Evolutionary conservation across 2,888 invertebrate genomes (phyloP).

Genomic region (Polydrusus cervinus): DNA sequence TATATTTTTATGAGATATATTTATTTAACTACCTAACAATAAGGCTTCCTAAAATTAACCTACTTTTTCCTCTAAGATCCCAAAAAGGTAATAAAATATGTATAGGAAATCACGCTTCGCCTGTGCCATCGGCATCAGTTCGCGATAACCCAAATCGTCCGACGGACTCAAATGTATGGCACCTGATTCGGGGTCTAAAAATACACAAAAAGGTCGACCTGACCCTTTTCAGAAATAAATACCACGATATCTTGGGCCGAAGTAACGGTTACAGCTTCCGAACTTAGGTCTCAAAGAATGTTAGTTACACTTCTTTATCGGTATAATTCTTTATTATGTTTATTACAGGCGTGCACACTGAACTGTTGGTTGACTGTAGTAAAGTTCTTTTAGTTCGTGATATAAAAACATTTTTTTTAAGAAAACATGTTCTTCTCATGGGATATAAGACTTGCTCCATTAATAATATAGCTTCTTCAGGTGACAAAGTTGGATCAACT

Average conservation of each 20-base stretch:
- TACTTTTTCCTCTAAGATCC: neutral
- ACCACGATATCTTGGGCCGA: constrained; percentile 2
- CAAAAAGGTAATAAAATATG: constrained; percentile 18
- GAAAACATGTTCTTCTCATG: too few species aligned
- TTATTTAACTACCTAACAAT: neutral
- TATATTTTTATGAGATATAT: too few species aligned
- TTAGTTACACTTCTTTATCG: neutral
- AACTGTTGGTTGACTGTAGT: too few species aligned
- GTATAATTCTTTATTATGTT: neutral
- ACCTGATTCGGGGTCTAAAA: constrained; percentile 27
- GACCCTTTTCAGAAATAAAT: constrained; percentile 22
- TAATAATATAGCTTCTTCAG: too few species aligned
- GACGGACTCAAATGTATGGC: constrained; percentile 2
- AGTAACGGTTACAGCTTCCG: neutral
- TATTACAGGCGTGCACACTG: neutral
- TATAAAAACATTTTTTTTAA: too few species aligned
- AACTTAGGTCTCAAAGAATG: neutral
- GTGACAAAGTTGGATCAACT: too few species aligned
- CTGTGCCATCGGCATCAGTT: constrained; percentile 15
- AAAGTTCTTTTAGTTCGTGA: too few species aligned
- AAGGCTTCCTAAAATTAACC: neutral
- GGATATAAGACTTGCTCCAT: too few species aligned
- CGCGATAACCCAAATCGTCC: constrained; percentile 22
- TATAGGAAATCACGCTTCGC: constrained; percentile 29
- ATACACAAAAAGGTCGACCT: constrained; percentile 19